Evolutionary conservation across 2,888 invertebrate genomes (phyloP).

Genomic region (Uropetala carovei): DNA sequence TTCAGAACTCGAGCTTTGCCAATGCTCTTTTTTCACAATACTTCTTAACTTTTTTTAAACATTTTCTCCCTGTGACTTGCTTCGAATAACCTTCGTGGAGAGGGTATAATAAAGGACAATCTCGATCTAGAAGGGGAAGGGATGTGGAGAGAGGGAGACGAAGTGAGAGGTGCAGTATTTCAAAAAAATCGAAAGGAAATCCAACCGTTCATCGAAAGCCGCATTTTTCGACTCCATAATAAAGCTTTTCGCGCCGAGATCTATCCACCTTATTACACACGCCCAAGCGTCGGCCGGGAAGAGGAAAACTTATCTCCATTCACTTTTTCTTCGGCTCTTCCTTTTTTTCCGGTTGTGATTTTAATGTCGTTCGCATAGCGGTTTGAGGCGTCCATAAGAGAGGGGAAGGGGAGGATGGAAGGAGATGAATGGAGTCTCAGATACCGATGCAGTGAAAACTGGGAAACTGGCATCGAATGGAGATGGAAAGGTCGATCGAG

Average conservation of each 20-base stretch:
- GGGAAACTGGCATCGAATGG: not conserved
- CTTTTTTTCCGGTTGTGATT: not conserved
- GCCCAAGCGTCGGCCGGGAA: not conserved
- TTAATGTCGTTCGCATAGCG: slow-evolving; percentile 19
- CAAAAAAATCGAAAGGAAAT: slow-evolving; percentile 16
- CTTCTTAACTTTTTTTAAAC: not conserved
- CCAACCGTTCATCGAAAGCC: slow-evolving; percentile 12
- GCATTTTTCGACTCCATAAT: slow-evolving; percentile 13
- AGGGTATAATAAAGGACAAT: too few relatives aligned
- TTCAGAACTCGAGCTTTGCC: not conserved
- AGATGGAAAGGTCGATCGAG: not conserved
- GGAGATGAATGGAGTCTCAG: slow-evolving; percentile 37
- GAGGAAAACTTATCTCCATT: not conserved
- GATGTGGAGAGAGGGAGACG: not conserved
- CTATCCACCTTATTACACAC: slow-evolving; percentile 32
- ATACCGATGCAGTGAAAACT: slow-evolving; percentile 4
- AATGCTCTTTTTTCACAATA: not conserved
- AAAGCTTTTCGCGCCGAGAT: not conserved
- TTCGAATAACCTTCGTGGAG: not conserved
- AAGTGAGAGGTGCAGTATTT: not conserved
- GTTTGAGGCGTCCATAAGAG: not conserved
- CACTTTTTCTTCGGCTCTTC: not conserved
- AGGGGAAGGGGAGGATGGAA: not conserved
- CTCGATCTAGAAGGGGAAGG: not conserved
- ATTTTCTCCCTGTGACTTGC: not conserved